phyloP scores from a whole-genome alignment of 2,888 invertebrate species.

The Hyles lineata region DNA sequence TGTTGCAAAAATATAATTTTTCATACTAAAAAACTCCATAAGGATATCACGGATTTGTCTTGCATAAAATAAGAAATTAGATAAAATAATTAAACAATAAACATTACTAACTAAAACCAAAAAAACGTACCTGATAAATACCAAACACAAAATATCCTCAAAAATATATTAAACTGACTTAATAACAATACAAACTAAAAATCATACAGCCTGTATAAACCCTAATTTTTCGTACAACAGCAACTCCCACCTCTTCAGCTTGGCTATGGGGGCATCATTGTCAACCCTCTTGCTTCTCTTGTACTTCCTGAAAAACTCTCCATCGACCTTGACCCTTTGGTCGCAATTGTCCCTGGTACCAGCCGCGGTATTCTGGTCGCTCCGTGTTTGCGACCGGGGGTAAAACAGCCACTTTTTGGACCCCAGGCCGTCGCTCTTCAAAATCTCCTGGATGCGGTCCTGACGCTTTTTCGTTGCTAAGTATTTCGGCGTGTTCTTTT shows the following conservation, averaged over 20 bases:
- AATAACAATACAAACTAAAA: conserved; percentile 32
- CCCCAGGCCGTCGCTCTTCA: conserved; percentile 75
- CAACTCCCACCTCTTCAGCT: conserved; percentile 77
- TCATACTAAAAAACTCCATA: no score
- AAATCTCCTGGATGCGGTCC: conserved; percentile 69
- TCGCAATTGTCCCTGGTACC: conserved; percentile 62
- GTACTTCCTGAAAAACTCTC: conserved; percentile 73
- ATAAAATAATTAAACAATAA: no score
- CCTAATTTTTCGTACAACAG: conserved; percentile 78
- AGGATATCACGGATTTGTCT: no score
- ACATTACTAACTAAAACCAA: no score
- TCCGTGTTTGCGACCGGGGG: conserved; percentile 53
- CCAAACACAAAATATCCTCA: not conserved
- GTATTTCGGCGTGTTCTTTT: conserved; percentile 68
- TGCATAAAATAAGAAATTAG: no score
- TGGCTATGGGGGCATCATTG: conserved; percentile 69
- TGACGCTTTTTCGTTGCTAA: conserved; percentile 73
- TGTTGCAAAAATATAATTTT: no score
- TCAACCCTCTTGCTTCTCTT: conserved; percentile 69
- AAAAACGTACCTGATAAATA: no score
- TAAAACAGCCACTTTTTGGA: conserved; percentile 78
- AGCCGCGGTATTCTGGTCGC: conserved; percentile 44
- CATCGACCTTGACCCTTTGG: conserved; percentile 74
- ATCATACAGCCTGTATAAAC: conserved; percentile 69
- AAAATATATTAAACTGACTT: conserved; percentile 21